These are phyloP conservation scores for Trematocara unimaculatum DNA, from an alignment of 2,113 vertebrate genomes.

Conservation along the genomic window DNA sequence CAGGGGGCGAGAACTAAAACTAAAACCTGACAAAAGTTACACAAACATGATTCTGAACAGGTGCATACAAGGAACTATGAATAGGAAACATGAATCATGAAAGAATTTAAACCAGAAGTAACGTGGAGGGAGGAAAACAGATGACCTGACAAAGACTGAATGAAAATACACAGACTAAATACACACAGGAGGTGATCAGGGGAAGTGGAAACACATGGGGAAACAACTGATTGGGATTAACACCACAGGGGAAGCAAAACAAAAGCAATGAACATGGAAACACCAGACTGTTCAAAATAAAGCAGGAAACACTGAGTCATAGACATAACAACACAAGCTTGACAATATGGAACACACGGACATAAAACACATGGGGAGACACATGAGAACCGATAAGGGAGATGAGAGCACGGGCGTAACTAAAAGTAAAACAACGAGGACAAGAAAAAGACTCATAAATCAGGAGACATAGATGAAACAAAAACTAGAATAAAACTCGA, in stretches of 20 bases:
- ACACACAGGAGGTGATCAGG: background rate
- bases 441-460: background rate
- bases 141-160: rapidly evolving
- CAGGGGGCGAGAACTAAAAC: rapidly evolving
- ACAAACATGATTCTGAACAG: rapidly evolving
- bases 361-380: background rate
- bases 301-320: no score
- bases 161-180: background rate
- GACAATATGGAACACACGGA: background rate
- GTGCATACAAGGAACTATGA: rapidly evolving
- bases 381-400: background rate
- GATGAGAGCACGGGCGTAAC: rapidly evolving
- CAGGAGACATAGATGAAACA: background rate
- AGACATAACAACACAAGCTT: no score
- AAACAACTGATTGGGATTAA: background rate
- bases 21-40: background rate
- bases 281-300: no score
- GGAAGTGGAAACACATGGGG: background rate
- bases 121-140: rapidly evolving
- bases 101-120: background rate
- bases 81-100: rapidly evolving
- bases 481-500: rapidly evolving
- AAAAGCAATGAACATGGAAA: background rate
- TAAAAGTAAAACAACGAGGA: background rate
- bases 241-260: background rate